phyloP scores from a whole-genome alignment of 2,888 invertebrate genomes.

The Drosophila picticornis region DNA sequence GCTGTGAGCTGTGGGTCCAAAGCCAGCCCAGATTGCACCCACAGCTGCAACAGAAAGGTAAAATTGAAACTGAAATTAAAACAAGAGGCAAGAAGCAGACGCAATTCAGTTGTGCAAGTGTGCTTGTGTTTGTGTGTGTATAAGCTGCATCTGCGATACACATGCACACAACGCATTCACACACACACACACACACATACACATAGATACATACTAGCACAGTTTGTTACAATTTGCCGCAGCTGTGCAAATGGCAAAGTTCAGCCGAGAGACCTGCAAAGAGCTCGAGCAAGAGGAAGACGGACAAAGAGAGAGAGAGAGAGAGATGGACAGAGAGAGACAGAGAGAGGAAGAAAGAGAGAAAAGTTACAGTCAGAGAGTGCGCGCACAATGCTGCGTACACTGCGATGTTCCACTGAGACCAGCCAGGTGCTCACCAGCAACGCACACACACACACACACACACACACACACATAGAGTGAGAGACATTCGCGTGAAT shows the following conservation, averaged over 20 bases:
- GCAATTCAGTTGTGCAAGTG: slow-evolving; percentile 37
- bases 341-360: slow-evolving; percentile 9
- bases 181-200: slow-evolving; percentile 10
- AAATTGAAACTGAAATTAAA: slow-evolving; percentile 68
- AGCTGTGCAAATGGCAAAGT: slow-evolving; percentile 73
- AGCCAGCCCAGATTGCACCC: slow-evolving; percentile 12
- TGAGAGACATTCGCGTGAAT: slow-evolving; percentile 40
- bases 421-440: slow-evolving; percentile 48
- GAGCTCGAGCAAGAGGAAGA: slow-evolving; percentile 8
- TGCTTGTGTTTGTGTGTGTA: slow-evolving; percentile 4
- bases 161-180: slow-evolving; percentile 39
- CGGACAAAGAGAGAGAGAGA: background rate
- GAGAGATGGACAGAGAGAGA: background rate
- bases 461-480: slow-evolving; percentile 22
- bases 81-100: slow-evolving; percentile 45
- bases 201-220: slow-evolving; percentile 15
- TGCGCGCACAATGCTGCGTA: slow-evolving; percentile 60
- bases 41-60: slow-evolving; percentile 41
- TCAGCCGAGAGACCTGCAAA: slow-evolving; percentile 60
- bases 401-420: slow-evolving; percentile 42
- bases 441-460: slow-evolving; percentile 16
- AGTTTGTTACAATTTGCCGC: slow-evolving; percentile 60
- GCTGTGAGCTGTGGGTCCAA: background rate
- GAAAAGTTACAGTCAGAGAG: slow-evolving; percentile 33
- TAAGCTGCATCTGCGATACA: slow-evolving; percentile 40